These are phyloP conservation scores for Marisa cornuarietis DNA, from an alignment of 1,140 invertebrate genomes.

Conservation along the genomic window DNA sequence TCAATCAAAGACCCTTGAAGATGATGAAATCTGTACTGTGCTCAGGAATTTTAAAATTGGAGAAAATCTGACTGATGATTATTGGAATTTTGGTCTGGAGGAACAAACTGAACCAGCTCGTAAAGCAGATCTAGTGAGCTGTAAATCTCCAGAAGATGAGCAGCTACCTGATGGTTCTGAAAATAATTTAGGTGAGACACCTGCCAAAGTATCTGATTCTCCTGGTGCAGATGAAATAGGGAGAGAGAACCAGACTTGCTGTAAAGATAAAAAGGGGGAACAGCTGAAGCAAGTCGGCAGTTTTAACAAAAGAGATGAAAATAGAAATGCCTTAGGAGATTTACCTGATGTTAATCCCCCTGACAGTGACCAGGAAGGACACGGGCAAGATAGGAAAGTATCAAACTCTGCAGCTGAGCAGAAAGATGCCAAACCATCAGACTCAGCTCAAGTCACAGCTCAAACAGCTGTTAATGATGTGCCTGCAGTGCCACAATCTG, in stretches of 20 bases:
- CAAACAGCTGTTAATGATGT: background rate
- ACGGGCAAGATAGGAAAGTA: background rate
- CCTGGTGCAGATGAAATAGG: too few relatives aligned
- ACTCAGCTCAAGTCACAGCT: background rate
- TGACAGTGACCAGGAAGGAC: background rate
- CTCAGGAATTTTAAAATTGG: background rate
- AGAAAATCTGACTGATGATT: slow-evolving; percentile 4
- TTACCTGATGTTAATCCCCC: too few relatives aligned
- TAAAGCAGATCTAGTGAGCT: background rate
- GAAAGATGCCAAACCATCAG: background rate
- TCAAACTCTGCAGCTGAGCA: too few relatives aligned
- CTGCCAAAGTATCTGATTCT: too few relatives aligned
- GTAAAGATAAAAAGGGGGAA: too few relatives aligned
- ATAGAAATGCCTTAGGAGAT: too few relatives aligned
- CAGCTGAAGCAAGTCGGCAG: too few relatives aligned
- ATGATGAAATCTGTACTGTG: background rate
- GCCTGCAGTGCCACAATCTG: background rate
- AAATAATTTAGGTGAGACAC: too few relatives aligned
- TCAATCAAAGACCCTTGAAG: background rate
- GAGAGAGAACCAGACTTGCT: too few relatives aligned
- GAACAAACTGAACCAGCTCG: background rate
- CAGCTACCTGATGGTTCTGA: too few relatives aligned
- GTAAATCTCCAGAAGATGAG: too few relatives aligned
- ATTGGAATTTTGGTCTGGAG: slow-evolving; percentile 16
- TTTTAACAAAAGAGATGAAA: too few relatives aligned